phyloP scores from a whole-genome alignment of 2,113 vertebrate species.

The Gymnogyps californianus region DNA sequence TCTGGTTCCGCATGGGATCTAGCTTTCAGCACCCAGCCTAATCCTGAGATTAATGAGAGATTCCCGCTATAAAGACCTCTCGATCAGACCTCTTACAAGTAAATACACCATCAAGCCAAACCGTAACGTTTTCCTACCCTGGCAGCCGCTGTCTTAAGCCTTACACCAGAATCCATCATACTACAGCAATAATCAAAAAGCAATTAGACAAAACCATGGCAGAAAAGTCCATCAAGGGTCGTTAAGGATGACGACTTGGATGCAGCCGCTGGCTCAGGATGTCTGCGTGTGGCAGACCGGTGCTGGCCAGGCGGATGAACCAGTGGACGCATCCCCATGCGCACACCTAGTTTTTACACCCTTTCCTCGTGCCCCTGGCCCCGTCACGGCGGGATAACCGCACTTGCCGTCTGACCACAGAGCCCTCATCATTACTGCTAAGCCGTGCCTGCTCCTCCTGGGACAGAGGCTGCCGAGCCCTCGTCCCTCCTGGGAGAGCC shows the following conservation, averaged over 20 bases:
- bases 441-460: neutral
- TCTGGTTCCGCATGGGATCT: fast-evolving
- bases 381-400: fast-evolving
- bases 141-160: constrained; percentile 6
- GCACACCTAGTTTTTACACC: neutral
- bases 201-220: constrained; percentile 25
- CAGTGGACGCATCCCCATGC: neutral
- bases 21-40: neutral
- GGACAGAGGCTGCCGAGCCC: neutral
- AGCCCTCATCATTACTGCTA: neutral
- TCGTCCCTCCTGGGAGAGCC: neutral
- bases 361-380: neutral
- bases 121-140: neutral
- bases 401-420: neutral
- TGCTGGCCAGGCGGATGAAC: neutral
- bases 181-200: constrained; percentile 14
- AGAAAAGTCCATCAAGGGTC: constrained; percentile 34
- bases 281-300: fast-evolving
- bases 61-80: neutral
- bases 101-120: constrained; percentile 22
- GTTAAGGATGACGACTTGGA: constrained; percentile 39
- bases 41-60: constrained; percentile 29
- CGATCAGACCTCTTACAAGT: neutral
- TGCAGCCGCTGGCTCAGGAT: neutral
- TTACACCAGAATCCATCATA: constrained; percentile 15